Evolutionary conservation across 2,797 vertebrate genomes (phyloP), one percentile per base, ranked within the genome.

Genomic region (Galago senegalensis): DNA sequence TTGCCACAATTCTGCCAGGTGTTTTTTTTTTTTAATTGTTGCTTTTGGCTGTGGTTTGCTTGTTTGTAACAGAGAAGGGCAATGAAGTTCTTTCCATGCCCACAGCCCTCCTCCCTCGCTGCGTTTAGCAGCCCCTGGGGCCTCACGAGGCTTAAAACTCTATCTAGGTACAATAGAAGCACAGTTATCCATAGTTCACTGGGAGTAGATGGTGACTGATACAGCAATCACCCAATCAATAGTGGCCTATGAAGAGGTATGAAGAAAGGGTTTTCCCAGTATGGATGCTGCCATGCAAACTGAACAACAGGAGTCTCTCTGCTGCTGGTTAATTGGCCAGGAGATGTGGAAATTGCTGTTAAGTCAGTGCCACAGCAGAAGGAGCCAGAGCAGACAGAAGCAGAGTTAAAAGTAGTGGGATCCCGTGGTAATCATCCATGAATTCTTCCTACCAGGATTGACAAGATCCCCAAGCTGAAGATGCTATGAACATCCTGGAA

Each of bases 61-160:
- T 93, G 61, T 53, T 72, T 92, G 7, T 77, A 70, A 94, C 21
- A 67, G n/a, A 89, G 79, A 86, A 93, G 40, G 31, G 46, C 61
- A 94, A 75, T 13, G 43, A 65, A 81, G 31, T 81, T 53, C 16
- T 93, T 81, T 60, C 37, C 17, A 53, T 58, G 53, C 37, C 13
- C 46, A 94, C 5, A 16, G 56, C 14, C 34, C 34, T 84, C 67
- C 29, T 91, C 49, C 14, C 49, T 53, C 49, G 4, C 69, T 91
- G 14, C 81, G 56, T 40, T 75, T 25, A 93, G 14, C 56, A 77
- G 69, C 65, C n/a, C 25, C 0, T n/a, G 60, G 20, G 56, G n/a
- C 9, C 7, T 87, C 17, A 61, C 63, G 31, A 88, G 90, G 37
- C 18, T 70, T 56, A 89, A 89, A 85, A 61, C 7, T 76, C 61